Conservation (phyloP, 2,888 invertebrate genomes). For the Phragmatobia fuliginosa region DNA sequence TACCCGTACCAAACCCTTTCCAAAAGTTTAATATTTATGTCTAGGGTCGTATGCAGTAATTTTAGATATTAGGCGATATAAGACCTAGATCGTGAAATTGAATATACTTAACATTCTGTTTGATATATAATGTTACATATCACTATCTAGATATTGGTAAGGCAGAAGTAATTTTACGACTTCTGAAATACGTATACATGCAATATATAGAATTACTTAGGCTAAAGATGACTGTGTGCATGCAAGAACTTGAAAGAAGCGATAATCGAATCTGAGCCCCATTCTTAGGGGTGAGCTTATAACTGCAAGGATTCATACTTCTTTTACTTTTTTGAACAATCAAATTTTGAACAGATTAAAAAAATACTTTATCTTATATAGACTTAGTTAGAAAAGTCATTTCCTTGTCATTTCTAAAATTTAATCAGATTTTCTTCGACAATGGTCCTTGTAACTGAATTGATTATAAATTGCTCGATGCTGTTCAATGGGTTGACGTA, state of each 20-base stretch:
- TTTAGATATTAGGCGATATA: not conserved
- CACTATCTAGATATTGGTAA: too few species aligned
- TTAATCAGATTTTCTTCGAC: conserved; percentile 1
- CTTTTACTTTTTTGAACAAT: not conserved
- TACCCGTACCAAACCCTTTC: not conserved
- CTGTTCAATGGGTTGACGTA: conserved; percentile 52
- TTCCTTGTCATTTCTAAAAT: not conserved
- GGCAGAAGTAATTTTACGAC: too few species aligned
- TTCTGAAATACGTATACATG: not conserved
- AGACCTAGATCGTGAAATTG: not conserved
- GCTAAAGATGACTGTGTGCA: too few species aligned
- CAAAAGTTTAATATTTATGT: not conserved
- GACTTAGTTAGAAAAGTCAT: not conserved
- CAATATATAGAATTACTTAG: not conserved
- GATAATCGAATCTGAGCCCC: too few species aligned
- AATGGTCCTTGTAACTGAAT: conserved; percentile 23
- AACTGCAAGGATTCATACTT: too few species aligned
- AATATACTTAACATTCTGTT: not conserved
- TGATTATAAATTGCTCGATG: conserved; percentile 36
- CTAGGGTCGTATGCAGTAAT: not conserved
- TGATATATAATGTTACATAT: too few species aligned
- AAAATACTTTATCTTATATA: not conserved
- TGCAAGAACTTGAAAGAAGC: too few species aligned
- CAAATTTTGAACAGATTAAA: not conserved
- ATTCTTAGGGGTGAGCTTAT: too few species aligned